These are phyloP conservation scores for Sebastes paucispinis DNA, from an alignment of 2,797 vertebrate genomes.

Conservation along the genomic window DNA sequence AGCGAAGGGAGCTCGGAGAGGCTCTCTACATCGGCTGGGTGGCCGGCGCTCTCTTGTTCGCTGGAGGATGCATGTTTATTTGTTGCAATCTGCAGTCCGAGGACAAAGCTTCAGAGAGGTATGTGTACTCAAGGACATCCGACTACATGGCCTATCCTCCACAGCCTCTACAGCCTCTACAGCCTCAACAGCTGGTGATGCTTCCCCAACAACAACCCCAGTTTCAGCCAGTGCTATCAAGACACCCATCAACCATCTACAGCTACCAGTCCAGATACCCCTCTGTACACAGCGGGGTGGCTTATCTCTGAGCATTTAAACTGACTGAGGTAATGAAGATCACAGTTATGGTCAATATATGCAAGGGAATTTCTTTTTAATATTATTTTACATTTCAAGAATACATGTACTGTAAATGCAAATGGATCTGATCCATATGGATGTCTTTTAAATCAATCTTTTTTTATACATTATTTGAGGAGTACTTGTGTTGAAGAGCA, in stretches of 20 bases:
- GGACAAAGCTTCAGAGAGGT: conserved; percentile 60
- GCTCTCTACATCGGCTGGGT: conserved; percentile 95
- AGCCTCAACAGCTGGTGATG: conserved; percentile 69
- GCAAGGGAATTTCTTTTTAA: neutral
- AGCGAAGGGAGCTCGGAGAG: conserved; percentile 91
- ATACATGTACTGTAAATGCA: neutral
- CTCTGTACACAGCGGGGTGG: conserved; percentile 77
- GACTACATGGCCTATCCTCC: conserved; percentile 74
- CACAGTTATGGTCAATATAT: neutral
- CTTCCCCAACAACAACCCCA: conserved; percentile 61
- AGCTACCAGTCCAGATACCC: conserved; percentile 73
- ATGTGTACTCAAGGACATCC: conserved; percentile 67
- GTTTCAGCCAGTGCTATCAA: conserved; percentile 66
- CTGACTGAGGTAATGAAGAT: conserved; percentile 15
- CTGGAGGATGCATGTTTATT: conserved; percentile 84
- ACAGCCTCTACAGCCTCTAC: conserved; percentile 65
- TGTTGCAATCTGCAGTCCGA: conserved; percentile 76
- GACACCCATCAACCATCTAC: conserved; percentile 72
- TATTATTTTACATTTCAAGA: neutral
- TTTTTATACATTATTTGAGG: neutral
- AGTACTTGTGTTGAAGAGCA: neutral
- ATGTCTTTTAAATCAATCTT: neutral
- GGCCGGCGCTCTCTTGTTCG: conserved; percentile 80
- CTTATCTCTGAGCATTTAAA: conserved; percentile 75
- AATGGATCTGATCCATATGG: neutral